Evolutionary conservation across 2,113 vertebrate species (phyloP).

Genomic region (Panurus biarmicus): DNA sequence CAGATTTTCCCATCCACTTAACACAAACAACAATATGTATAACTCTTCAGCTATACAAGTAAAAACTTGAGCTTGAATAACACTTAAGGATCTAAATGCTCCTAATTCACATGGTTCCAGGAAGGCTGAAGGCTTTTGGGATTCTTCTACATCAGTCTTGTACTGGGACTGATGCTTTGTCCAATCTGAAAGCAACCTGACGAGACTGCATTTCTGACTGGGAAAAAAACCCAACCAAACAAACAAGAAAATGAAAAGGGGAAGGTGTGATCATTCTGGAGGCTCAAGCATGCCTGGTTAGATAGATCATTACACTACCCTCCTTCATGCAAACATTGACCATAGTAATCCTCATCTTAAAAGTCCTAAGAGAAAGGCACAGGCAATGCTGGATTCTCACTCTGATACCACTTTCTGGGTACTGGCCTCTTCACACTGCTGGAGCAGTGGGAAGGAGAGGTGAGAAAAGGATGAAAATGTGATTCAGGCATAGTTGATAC

Average conservation of each 20-base stretch:
- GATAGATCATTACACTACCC: background rate
- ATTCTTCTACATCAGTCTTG: background rate
- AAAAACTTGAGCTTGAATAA: background rate
- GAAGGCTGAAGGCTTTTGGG: background rate
- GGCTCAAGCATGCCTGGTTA: background rate
- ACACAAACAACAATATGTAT: background rate
- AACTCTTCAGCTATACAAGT: background rate
- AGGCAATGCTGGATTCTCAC: background rate
- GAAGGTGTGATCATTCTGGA: background rate
- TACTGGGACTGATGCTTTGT: background rate
- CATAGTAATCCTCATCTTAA: background rate
- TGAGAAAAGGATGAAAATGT: background rate
- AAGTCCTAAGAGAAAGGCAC: background rate
- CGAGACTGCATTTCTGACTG: background rate
- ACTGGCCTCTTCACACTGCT: background rate
- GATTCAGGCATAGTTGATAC: background rate
- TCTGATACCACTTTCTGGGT: background rate
- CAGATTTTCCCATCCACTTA: background rate
- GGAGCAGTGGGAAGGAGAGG: background rate
- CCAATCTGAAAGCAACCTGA: background rate
- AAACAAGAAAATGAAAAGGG: background rate
- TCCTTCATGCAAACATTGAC: background rate
- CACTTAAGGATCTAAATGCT: accelerated
- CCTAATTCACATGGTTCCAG: background rate
- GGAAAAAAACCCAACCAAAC: background rate